phyloP scores from a whole-genome alignment of 1,140 invertebrate genomes.

The Caenorhabditis brenneri region DNA sequence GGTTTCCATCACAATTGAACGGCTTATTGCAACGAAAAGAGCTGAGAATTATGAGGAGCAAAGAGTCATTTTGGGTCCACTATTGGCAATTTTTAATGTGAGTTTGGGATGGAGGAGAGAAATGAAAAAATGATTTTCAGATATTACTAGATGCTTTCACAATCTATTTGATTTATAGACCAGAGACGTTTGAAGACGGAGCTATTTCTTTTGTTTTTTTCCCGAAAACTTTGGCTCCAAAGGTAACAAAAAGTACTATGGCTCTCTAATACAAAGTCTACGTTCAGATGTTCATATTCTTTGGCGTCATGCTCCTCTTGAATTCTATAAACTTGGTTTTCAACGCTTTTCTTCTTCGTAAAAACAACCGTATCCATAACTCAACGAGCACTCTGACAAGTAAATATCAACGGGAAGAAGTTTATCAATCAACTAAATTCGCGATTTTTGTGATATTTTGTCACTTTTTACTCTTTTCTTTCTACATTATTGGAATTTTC shows the following conservation, averaged over 20 bases:
- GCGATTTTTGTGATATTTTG: neutral
- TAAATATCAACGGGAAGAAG: neutral
- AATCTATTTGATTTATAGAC: neutral
- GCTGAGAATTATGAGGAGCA: neutral
- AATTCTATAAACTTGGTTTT: neutral
- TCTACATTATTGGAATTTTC: neutral
- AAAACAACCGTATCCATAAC: neutral
- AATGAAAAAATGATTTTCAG: neutral
- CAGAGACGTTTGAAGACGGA: neutral
- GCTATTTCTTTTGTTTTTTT: neutral
- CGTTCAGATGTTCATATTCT: conserved; percentile 4
- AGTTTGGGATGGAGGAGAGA: neutral
- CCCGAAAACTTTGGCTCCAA: neutral
- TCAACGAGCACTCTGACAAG: neutral
- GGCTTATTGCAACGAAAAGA: neutral
- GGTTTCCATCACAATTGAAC: neutral
- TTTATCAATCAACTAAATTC: neutral
- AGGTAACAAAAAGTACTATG: neutral
- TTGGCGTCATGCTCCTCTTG: neutral
- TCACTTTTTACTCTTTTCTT: neutral
- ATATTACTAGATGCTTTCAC: neutral
- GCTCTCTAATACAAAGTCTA: neutral
- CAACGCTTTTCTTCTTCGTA: neutral
- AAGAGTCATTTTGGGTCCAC: neutral
- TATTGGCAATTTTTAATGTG: neutral